phyloP scores from a whole-genome alignment of 2,113 vertebrate genomes.

The Cyphomyrus plagiostoma region DNA sequence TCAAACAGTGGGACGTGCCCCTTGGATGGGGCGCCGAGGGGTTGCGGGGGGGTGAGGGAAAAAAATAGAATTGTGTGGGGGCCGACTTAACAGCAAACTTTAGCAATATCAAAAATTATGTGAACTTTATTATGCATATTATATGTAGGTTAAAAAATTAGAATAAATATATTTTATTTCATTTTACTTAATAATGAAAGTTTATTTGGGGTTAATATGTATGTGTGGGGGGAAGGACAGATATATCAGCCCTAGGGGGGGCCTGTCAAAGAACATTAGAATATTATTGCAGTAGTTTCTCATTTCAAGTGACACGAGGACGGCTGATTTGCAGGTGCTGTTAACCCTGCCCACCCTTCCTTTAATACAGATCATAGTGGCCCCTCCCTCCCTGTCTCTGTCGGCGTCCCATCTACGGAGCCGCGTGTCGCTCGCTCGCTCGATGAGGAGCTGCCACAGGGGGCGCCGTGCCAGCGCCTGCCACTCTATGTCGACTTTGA shows the following conservation, averaged over 20 bases:
- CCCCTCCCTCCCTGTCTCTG: constrained; percentile 19
- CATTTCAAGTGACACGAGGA: neutral
- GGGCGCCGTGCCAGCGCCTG: constrained; percentile 55
- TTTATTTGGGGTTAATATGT: neutral
- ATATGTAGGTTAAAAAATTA: neutral
- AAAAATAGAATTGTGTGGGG: neutral
- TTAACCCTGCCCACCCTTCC: neutral
- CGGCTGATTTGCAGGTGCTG: neutral
- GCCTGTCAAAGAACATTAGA: neutral
- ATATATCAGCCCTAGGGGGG: neutral
- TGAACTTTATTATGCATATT: neutral
- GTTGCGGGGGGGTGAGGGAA: neutral
- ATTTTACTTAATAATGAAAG: neutral
- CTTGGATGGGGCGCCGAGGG: neutral
- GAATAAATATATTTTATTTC: neutral
- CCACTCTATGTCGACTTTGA: constrained; percentile 75
- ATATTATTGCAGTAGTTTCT: neutral
- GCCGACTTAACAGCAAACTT: neutral
- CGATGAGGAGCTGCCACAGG: constrained; percentile 42
- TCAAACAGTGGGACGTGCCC: neutral
- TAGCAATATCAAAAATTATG: neutral
- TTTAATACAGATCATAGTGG: constrained; percentile 41
- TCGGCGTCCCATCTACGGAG: constrained; percentile 9
- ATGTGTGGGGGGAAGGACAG: neutral
- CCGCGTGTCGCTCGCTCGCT: constrained; percentile 57